These are phyloP conservation scores for Scaptodrosophila latifasciaeformis DNA, from an alignment of 2,888 invertebrate species.

Conservation along the genomic window DNA sequence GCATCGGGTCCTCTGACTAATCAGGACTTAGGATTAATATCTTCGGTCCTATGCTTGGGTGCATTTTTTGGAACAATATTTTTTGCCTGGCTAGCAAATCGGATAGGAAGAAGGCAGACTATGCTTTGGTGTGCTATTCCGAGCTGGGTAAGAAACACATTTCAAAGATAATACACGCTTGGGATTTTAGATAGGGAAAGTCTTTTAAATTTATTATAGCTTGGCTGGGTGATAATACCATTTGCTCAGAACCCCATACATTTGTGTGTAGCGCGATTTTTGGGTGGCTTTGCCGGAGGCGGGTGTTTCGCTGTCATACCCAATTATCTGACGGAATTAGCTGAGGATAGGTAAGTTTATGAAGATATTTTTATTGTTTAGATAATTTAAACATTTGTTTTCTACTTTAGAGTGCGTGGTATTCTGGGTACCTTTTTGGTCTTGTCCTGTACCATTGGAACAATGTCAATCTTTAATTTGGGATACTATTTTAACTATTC, in stretches of 20 bases:
- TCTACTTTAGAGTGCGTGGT: constrained; percentile 73
- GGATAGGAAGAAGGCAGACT: constrained; percentile 62
- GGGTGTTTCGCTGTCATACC: constrained; percentile 67
- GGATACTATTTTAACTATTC: constrained; percentile 65
- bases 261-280: constrained; percentile 57
- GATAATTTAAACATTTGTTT: too few species aligned
- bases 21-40: constrained; percentile 73
- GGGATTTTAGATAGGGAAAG: too few species aligned
- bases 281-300: constrained; percentile 69
- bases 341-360: constrained; percentile 66
- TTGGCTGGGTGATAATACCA: constrained; percentile 67
- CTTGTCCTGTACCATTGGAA: constrained; percentile 67
- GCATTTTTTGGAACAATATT: constrained; percentile 68
- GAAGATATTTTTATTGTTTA: too few species aligned
- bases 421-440: constrained; percentile 71
- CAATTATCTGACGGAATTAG: constrained; percentile 69
- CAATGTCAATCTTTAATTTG: constrained; percentile 63
- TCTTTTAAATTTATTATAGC: constrained; percentile 32
- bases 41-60: constrained; percentile 69
- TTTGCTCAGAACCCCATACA: constrained; percentile 59
- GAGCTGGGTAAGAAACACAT: constrained; percentile 51
- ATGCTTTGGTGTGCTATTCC: constrained; percentile 64
- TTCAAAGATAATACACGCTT: too few species aligned
- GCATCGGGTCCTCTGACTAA: constrained; percentile 62
- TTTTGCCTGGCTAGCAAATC: constrained; percentile 70